phyloP scores from a whole-genome alignment of 2,113 vertebrate species.

The Platichthys flesus region DNA sequence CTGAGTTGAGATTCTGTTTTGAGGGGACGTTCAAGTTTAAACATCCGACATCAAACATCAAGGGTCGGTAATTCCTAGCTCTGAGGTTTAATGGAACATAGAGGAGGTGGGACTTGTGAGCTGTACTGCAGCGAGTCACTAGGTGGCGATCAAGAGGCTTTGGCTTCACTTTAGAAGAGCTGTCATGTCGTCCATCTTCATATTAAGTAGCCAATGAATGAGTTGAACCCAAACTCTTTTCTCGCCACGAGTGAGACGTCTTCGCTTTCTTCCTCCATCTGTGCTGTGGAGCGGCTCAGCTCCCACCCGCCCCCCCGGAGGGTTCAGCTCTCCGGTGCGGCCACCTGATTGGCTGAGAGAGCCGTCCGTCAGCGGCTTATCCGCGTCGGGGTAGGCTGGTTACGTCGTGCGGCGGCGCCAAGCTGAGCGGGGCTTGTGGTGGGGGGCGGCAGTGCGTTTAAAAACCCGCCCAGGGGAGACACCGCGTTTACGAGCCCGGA shows the following conservation, averaged over 20 bases:
- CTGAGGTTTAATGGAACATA: too few species aligned
- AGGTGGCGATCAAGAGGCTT: not conserved
- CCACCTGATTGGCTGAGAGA: slow-evolving; percentile 62
- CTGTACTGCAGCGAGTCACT: not conserved
- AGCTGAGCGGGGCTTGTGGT: slow-evolving; percentile 39
- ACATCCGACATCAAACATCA: too few species aligned
- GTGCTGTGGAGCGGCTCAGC: not conserved
- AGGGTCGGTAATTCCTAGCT: too few species aligned
- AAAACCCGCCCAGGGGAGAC: slow-evolving; percentile 71
- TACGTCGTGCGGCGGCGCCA: slow-evolving; percentile 42
- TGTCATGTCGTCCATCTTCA: not conserved
- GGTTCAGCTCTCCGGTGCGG: not conserved
- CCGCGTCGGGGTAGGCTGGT: slow-evolving; percentile 70
- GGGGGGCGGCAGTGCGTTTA: slow-evolving; percentile 58
- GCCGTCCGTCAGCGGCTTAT: slow-evolving; percentile 64
- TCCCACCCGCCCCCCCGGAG: not conserved
- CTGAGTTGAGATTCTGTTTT: too few species aligned
- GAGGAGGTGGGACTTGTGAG: too few species aligned
- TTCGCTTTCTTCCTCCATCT: not conserved
- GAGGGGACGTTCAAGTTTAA: too few species aligned
- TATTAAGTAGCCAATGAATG: not conserved
- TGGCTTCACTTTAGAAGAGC: not conserved
- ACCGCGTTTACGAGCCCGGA: slow-evolving; percentile 36
- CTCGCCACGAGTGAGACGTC: slow-evolving; percentile 2
- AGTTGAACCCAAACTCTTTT: not conserved